phyloP scores from a whole-genome alignment of 2,113 vertebrate species.

The Gopherus flavomarginatus region DNA sequence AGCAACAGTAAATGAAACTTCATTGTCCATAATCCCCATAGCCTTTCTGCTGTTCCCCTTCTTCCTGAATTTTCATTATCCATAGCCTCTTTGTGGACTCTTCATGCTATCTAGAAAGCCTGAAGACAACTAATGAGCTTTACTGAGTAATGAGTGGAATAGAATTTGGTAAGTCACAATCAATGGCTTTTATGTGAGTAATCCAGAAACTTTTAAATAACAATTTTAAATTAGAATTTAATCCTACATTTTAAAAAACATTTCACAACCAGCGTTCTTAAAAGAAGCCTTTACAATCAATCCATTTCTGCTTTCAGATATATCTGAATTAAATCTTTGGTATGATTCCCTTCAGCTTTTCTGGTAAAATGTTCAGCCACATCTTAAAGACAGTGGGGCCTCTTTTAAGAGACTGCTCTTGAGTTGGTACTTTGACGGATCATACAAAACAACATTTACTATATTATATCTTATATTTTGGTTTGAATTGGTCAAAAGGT shows the following conservation, averaged over 20 bases:
- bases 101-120: not conserved
- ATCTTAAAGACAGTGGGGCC: not conserved
- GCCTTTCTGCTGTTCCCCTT: not conserved
- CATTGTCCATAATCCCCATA: not conserved
- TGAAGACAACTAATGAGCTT: not conserved
- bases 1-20: not conserved
- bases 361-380: not conserved
- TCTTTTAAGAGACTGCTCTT: not conserved
- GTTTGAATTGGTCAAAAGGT: not conserved
- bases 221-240: not conserved
- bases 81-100: not conserved
- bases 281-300: not conserved
- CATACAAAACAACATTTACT: not conserved
- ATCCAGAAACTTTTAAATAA: not conserved
- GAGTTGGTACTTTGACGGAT: not conserved
- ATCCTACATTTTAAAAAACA: not conserved
- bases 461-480: not conserved
- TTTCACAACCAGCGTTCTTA: not conserved
- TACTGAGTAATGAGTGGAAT: not conserved
- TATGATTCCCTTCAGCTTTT: not conserved
- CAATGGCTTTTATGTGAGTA: not conserved
- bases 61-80: not conserved
- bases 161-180: not conserved
- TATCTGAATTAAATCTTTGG: not conserved
- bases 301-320: not conserved